Percentiles rank a stretch among this genome's conserved stretches.
Evolutionary conservation across 2,113 vertebrate genomes (phyloP).

Genomic region (Pteropus alecto): DNA sequence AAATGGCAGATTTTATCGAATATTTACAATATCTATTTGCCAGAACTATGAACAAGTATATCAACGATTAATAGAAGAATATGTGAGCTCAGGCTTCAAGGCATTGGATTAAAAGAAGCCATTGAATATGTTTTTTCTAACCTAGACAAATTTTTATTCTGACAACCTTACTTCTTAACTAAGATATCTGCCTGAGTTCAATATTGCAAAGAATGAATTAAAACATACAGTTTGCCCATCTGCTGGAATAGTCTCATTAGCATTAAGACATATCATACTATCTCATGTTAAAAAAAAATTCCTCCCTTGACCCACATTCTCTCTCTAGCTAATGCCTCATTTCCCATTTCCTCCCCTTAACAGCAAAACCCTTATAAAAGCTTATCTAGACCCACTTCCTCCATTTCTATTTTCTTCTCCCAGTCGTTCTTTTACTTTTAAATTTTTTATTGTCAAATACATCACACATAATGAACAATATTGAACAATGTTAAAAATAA

Average conservation of each 20-base stretch:
- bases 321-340: neutral
- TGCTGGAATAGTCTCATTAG: neutral
- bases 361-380: neutral
- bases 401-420: neutral
- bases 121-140: neutral
- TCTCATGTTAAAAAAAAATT: neutral
- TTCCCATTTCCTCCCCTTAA: neutral
- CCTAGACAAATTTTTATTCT: neutral
- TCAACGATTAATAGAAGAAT: neutral
- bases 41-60: neutral
- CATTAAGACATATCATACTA: neutral
- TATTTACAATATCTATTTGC: neutral
- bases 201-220: neutral
- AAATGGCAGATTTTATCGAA: neutral
- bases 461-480: neutral
- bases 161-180: neutral
- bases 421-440: neutral
- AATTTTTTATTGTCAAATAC: neutral
- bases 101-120: neutral
- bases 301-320: neutral
- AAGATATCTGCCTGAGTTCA: neutral
- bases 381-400: neutral
- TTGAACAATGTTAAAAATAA: neutral
- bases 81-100: neutral
- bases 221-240: neutral